phyloP scores from a whole-genome alignment of 1,140 invertebrate species.

The Nephila pilipes region DNA sequence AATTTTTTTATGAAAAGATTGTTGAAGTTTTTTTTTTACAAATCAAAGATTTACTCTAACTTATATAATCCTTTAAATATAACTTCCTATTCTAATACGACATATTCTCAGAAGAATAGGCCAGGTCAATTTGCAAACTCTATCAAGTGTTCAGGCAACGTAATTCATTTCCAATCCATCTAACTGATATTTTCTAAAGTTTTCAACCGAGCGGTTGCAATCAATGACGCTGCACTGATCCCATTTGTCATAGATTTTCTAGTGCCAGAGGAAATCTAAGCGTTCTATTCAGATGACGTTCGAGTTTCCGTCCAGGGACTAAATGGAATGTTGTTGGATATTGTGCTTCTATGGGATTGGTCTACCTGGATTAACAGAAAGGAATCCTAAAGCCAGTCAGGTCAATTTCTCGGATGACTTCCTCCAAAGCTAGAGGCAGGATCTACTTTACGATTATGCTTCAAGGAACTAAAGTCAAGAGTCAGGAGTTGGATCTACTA shows the following conservation, averaged over 20 bases:
- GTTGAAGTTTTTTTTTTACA: too few species aligned
- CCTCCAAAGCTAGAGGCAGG: neutral
- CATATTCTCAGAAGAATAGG: too few species aligned
- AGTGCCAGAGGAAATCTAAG: neutral
- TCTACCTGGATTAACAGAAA: neutral
- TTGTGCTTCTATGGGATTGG: neutral
- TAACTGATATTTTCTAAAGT: neutral
- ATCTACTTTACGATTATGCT: neutral
- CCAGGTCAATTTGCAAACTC: too few species aligned
- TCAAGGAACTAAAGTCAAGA: neutral
- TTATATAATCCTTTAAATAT: too few species aligned
- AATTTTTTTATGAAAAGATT: too few species aligned
- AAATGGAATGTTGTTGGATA: neutral
- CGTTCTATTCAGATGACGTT: neutral
- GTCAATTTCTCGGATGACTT: neutral
- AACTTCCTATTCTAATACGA: too few species aligned
- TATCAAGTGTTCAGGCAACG: neutral
- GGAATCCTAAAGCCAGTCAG: neutral
- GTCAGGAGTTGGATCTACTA: neutral
- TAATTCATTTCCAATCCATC: slow-evolving; percentile 16
- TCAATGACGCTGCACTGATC: neutral
- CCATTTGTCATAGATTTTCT: neutral
- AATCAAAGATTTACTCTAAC: too few species aligned
- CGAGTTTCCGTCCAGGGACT: neutral
- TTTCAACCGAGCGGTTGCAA: neutral